A percentile compares a stretch with the other conserved stretches of the same genome.
phyloP scores from a whole-genome alignment of 1,140 invertebrate genomes.

The Gryllus bimaculatus region DNA sequence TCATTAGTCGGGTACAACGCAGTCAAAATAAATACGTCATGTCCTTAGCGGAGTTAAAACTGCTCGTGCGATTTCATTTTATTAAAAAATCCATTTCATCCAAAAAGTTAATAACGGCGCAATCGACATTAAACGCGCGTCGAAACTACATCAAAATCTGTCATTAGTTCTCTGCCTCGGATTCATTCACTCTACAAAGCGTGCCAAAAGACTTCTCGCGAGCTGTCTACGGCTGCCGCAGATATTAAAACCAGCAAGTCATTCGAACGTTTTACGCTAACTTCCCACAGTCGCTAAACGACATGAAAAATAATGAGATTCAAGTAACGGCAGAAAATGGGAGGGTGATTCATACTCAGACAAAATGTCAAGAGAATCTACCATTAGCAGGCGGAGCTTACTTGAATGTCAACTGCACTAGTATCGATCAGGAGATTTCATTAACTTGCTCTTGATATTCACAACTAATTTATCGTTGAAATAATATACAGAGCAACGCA shows the following conservation, averaged over 20 bases:
- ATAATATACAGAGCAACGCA: no score
- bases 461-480: no score
- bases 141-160: background rate
- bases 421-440: no score
- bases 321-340: no score
- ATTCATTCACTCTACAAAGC: background rate
- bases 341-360: no score
- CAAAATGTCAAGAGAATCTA: no score
- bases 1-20: background rate
- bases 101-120: background rate
- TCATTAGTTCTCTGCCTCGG: background rate
- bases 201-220: no score
- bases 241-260: background rate
- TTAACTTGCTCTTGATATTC: no score
- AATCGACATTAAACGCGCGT: background rate
- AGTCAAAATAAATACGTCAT: conserved; percentile 2
- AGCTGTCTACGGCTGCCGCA: background rate
- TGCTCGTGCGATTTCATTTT: background rate
- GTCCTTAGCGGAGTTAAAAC: background rate
- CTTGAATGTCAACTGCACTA: no score
- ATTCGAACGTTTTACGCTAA: background rate
- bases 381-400: no score
- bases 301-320: no score
- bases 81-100: conserved; percentile 6
- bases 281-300: no score